Base-by-base conservation (phyloP, 1,140 invertebrate genomes). In the Drosophila athabasca region DNA sequence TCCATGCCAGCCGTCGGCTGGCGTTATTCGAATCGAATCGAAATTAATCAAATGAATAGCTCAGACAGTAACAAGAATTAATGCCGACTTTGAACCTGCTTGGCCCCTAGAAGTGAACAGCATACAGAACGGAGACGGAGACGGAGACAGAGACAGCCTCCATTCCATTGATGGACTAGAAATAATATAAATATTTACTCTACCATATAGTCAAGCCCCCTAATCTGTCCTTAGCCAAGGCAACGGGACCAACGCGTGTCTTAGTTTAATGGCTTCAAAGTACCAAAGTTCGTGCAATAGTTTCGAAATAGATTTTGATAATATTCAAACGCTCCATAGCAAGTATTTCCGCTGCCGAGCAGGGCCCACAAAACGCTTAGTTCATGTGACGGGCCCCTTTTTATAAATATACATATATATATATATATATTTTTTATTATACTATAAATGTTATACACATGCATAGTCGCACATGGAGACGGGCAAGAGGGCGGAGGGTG, bases 381-480 rank as follows among this genome's bases (percentile, higher is more conserved):
- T 9, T 9, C 8, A 3, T 31, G 2, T 66, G 67, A 69, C 67
- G 67, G 69, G 67, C 67, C 67, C 67, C 67, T 24, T 69, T 53
- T 69, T 69, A 8, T 22, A 8, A 22, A 29, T 31, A 11, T 57
- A 19, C 1, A 1, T 19, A 19, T 19, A 19, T 49, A 19, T 54
- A 48, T 22, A 31, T 22, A 8, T 29, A 29, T 31, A 11, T 57
- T 50, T 58, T 24, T 17, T 68, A 31, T 31, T 31, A 22, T 31
- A 31, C 62, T 26, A 68, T 57, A 50, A 49, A 44, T 3, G 49
- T 7, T 44, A 68, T 44, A 39, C 35, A 44, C 55, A 44, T 43
- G 50, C 51, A 53, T 35, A 35, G 7, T n/a, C 26, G n/a, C 17
- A 46, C 24, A 24, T 54, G 44, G 50, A 11, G 13, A 35, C 6